Base-by-base conservation (phyloP, 2,888 invertebrate genomes). In the Pristionchus entomophagus region DNA sequence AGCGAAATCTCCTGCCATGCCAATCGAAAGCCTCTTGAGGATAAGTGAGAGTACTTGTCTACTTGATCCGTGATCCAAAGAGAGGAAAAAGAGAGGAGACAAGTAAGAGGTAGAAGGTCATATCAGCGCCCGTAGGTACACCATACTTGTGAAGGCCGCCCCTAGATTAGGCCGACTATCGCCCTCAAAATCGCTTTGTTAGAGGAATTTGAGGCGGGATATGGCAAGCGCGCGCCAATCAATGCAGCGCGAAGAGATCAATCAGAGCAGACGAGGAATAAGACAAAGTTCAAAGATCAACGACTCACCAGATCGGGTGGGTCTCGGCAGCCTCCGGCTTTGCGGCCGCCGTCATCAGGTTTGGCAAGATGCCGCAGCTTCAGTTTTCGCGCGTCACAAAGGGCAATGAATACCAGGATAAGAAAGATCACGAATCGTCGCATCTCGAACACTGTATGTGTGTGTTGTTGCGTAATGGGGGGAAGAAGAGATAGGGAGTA, bases 221-320 rank as follows among this genome's bases (percentile, higher is more conserved):
- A 59, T 59, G 26, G n/a, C n/a, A n/a, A n/a, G n/a, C n/a, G n/a
- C n/a, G n/a, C n/a, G n/a, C 26, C 22, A 29, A 6, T 12, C 4
- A 26, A n/a, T 26, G 59, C 26, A 12, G 26, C 8, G 59, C 59
- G 59, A 29, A 59, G 29, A 59, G 62, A 26, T 26, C 62, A 32
- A 41, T 45, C 8, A 38, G 38, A 69, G 38, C 2, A 17, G 8
- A 41, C 0, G 69, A 69, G 22, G 32, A 19, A 38, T 35, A 32
- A 65, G 35, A 17, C n/a, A 45, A n/a, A 62, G 41, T 38, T 69
- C 38, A 69, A 69, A 69, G 38, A 41, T 69, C 69, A 41, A 29
- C 2, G 22, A 38, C 83, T 26, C 14, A 83, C 83, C 83, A 83
- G 45, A 26, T 83, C 62, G n/a, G 83, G 83, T 10, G 83, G 83